Evolutionary conservation across 2,113 vertebrate species (phyloP), one percentile per base, ranked within the genome.

Genomic region (Zosterops pallidus): DNA sequence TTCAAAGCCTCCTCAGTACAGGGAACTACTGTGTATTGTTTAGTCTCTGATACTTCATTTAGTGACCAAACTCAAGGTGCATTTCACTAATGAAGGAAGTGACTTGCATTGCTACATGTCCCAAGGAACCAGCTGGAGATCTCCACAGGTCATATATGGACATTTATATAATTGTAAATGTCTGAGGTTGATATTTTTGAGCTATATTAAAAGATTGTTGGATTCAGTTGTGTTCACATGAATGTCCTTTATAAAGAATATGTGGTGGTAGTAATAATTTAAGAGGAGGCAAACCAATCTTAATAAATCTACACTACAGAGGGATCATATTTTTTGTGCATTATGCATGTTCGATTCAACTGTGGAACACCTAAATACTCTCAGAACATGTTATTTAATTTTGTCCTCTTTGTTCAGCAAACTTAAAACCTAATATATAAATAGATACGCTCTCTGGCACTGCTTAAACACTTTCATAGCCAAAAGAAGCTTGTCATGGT

Each of bases 221-320:
- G 39, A 67, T 55, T 70, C 39, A 31, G 6, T 60, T 71, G 8
- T 7, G 6, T 23, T 87, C 39, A 47, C 19, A 56, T 31, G 9
- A 16, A 39, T 46, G 25, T 60, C 9, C 6, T 42, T 64, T 64
- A 31, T 53, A 50, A 75, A 84, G 25, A 39, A 46, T 47, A 57
- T 8, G 1, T 74, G 10, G 35, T n/a, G 14, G 16, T 29, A 65
- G 7, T 9, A 86, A 39, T 33, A 89, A 75, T 39, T 12, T 35
- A 67, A 59, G 5, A 6, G 14, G 37, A 89, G 6, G 6, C 4
- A 70, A 68, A 35, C 8, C 3, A 52, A 26, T 56, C 35, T 64
- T 39, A 42, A 12, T 62, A 44, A 3, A 44, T 0, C 0, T 35
- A 20, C 1, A 0, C 44, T 53, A 41, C 12, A 46, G 3, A 70